Evolutionary conservation across 2,113 vertebrate genomes (phyloP).

Genomic region (Furnarius figulus): DNA sequence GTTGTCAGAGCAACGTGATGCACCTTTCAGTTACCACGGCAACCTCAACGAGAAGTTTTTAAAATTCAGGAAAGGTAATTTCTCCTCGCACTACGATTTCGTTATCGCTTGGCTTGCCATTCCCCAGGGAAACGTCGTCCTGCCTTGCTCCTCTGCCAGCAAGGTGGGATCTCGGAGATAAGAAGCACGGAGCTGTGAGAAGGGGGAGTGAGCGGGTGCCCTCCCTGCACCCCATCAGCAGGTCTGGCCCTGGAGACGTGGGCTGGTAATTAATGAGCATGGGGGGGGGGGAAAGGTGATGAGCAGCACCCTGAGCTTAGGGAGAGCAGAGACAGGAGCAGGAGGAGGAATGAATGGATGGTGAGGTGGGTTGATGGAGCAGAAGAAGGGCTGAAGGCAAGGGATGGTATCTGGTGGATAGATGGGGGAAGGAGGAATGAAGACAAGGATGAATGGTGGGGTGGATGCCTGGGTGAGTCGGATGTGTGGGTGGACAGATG

Average conservation of each 20-base stretch:
- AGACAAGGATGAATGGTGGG: background rate
- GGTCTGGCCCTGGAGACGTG: background rate
- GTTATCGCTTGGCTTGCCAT: conserved; percentile 34
- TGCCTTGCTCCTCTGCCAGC: conserved; percentile 5
- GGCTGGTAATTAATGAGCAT: background rate
- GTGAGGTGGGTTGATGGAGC: background rate
- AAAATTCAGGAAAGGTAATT: conserved; percentile 84
- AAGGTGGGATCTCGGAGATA: conserved; percentile 55
- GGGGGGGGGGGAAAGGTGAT: rapidly evolving
- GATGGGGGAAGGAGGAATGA: background rate
- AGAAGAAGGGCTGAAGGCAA: background rate
- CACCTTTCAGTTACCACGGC: conserved; percentile 83
- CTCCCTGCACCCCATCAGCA: background rate
- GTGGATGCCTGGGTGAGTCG: background rate
- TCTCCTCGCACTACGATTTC: conserved; percentile 38
- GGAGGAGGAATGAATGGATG: background rate
- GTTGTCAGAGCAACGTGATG: conserved; percentile 82
- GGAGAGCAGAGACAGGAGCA: background rate
- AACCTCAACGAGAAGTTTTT: conserved; percentile 77
- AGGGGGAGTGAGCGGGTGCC: background rate
- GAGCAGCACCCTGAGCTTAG: background rate
- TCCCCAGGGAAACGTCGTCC: conserved; percentile 11
- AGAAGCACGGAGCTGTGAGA: background rate
- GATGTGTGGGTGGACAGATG: background rate
- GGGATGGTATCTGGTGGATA: background rate